Evolutionary conservation across 2,113 vertebrate genomes (phyloP).

Genomic region (Phainopepla nitens): DNA sequence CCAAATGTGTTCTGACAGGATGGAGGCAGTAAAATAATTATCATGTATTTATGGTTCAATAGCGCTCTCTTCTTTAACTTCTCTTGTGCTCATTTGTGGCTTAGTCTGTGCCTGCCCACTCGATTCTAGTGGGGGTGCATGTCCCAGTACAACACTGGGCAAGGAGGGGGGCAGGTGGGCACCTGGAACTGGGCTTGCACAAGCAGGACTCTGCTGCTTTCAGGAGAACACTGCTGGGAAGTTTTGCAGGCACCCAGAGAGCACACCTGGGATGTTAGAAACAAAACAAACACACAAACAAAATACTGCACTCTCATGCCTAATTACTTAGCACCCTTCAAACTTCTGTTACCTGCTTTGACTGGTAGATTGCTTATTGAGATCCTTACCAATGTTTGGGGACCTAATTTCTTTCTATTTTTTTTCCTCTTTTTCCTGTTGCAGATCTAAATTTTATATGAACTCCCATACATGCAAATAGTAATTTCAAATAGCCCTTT

Average conservation of each 20-base stretch:
- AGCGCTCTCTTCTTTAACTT: background rate
- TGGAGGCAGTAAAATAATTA: background rate
- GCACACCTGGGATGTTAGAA: background rate
- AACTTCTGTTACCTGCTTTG: background rate
- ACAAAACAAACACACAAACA: too few species aligned
- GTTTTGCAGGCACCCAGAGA: background rate
- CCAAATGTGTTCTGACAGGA: background rate
- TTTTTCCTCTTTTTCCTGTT: background rate
- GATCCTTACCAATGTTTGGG: background rate
- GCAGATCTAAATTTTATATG: background rate
- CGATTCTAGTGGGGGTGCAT: fast-evolving
- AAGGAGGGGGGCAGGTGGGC: background rate
- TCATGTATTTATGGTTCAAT: background rate
- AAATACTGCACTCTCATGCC: background rate
- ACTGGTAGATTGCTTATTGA: background rate
- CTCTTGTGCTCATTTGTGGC: background rate
- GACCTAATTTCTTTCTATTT: background rate
- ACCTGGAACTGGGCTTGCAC: background rate
- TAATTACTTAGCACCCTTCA: background rate
- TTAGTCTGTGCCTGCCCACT: background rate
- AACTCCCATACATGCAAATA: background rate
- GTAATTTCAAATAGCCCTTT: background rate
- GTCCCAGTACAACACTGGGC: background rate
- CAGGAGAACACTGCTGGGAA: background rate
- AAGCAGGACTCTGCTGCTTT: background rate